Percentiles rank a stretch among this genome's conserved stretches.
Evolutionary conservation across 2,888 invertebrate species (phyloP).

Genomic region (Baronia brevicornis): DNA sequence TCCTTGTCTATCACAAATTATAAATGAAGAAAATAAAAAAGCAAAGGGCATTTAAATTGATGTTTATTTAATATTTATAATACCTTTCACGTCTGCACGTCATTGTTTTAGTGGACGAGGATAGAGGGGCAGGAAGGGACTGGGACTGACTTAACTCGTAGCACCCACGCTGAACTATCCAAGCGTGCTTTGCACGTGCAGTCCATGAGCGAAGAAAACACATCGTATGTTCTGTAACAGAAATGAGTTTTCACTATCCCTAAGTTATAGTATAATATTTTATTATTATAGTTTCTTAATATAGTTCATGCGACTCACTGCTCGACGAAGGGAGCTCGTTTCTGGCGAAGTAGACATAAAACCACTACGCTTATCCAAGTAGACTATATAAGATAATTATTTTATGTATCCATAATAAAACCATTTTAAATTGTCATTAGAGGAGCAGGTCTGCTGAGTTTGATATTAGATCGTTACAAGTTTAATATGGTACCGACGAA

Average conservation of each 20-base stretch:
- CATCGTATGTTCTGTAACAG: constrained; percentile 47
- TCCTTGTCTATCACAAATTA: not conserved
- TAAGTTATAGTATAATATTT: not conserved
- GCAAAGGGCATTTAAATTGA: not conserved
- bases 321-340: no score
- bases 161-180: constrained; percentile 66
- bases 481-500: no score
- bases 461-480: no score
- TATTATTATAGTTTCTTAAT: not conserved
- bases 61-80: not conserved
- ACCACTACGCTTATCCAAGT: no score
- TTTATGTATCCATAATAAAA: no score
- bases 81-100: constrained; percentile 52
- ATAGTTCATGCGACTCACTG: no score
- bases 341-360: no score
- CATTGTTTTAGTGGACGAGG: constrained; percentile 48
- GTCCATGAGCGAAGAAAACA: constrained; percentile 63
- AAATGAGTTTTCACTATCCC: not conserved
- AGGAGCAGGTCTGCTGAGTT: no score
- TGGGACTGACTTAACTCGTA: constrained; percentile 38
- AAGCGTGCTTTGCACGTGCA: constrained; percentile 48
- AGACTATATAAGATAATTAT: no score
- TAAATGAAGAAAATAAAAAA: not conserved
- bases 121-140: constrained; percentile 33
- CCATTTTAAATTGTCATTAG: no score